Evolutionary conservation across 2,113 vertebrate genomes (phyloP).

Genomic region (Varanus komodoensis): DNA sequence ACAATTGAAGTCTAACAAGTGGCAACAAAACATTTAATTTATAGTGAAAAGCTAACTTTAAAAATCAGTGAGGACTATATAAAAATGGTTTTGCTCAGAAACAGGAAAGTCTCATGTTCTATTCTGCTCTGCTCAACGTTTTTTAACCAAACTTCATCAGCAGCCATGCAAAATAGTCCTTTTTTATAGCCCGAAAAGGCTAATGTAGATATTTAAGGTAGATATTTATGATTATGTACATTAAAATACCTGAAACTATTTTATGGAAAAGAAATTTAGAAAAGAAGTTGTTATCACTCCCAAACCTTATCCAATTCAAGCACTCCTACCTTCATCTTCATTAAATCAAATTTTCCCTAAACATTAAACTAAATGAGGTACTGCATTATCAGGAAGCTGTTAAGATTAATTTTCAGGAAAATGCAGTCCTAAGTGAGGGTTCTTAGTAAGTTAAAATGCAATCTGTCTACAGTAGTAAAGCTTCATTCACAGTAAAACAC

Average conservation of each 20-base stretch:
- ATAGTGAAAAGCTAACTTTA: neutral
- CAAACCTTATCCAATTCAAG: neutral
- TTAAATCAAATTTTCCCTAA: neutral
- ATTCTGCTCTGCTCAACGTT: neutral
- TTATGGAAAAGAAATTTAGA: neutral
- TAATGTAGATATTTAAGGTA: neutral
- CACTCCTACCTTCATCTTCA: neutral
- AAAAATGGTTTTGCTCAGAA: neutral
- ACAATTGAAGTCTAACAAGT: neutral
- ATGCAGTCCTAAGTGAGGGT: neutral
- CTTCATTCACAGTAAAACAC: conserved; percentile 27
- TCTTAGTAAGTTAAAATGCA: conserved; percentile 21
- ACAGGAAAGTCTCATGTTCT: neutral
- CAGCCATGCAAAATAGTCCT: neutral
- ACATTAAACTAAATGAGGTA: neutral
- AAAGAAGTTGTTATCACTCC: neutral
- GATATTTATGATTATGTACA: neutral
- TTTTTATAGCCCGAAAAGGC: too few species aligned
- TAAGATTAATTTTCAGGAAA: conserved; percentile 38
- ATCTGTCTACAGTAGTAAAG: conserved; percentile 24
- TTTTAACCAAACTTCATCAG: neutral
- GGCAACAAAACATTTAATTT: neutral
- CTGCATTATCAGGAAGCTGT: conserved; percentile 10
- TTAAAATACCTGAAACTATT: neutral
- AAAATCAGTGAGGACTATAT: neutral